Base-by-base conservation (phyloP, 2,888 invertebrate species). In the Druceiella hillmani region DNA sequence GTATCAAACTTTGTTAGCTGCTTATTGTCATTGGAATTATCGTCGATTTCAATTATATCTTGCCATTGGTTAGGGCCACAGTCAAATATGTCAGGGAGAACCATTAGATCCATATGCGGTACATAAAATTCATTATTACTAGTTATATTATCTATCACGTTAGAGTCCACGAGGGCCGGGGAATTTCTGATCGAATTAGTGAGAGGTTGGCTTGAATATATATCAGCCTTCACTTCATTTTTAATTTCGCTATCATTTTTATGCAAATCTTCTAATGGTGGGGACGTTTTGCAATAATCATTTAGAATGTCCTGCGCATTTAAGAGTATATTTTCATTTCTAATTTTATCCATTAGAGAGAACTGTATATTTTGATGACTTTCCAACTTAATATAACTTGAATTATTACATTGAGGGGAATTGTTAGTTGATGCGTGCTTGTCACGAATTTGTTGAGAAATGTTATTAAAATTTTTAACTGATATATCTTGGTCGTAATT, bases 351-450 rank as follows among this genome's bases (percentile, higher is more conserved):
- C 17, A 69, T 52, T 34, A 67, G 62, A 0, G 69, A 69, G 3
- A 67, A 69, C 22, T 68, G 70, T 0, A 67, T 69, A 43, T 69
- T 70, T 41, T 69, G 70, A 50, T 70, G 70, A 1, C 64, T 61
- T 50, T 70, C 70, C 17, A 69, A 46, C 50, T 70, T 70, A n/a
- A 70, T 70, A 47, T 67, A 69, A 41, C 68, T 68, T 4, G 69
- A 67, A 38, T 70, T 66, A 30, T 55, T 65, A 1, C 55, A 57
- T 41, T 61, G 64, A 7, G 9, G 9, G 6, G 22, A 6, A 6
- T 6, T 6, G 22, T 9, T 20, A 20, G 6, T 20, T 20, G 22
- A n/a, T n/a, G n/a, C n/a, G n/a, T n/a, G n/a, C n/a, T n/a, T n/a
- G n/a, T n/a, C n/a, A n/a, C n/a, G n/a, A n/a, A n/a, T n/a, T n/a